Base-by-base conservation (phyloP, 2,888 invertebrate genomes). In the Coenonympha arcania region DNA sequence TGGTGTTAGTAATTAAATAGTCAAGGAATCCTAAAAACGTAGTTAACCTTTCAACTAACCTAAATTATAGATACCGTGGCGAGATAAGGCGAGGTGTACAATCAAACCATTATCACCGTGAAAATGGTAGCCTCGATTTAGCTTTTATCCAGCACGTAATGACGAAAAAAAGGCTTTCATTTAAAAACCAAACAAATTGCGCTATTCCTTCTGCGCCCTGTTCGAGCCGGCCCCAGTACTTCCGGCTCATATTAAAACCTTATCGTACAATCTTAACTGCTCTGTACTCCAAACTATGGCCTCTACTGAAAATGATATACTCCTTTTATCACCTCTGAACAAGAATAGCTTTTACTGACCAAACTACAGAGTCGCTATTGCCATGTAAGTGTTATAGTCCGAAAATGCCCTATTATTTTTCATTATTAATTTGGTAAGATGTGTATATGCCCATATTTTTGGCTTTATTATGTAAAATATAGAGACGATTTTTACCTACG, bases 231-330 rank as follows among this genome's bases (percentile, higher is more conserved):
- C 68, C 68, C 59, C 59, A 62, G 66, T 66, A 68, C 74, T 85
- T 84, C 85, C 85, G 85, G 76, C 83, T 84, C 80, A 76, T 85
- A 86, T 85, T 84, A 85, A 84, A 81, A 76, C 73, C 61, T 79
- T 85, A 86, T 86, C 85, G 80, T 58, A 56, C 71, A 69, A 85
- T 86, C 85, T 85, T 80, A 85, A 85, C 85, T 79, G 68, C 81
- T 75, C 68, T 69, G 75, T 79, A 79, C 82, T 85, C 73, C 71
- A 85, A 85, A 83, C 81, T 83, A 76, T 69, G 72, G 73, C 76
- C 72, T 69, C 67, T 65, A 61, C 68, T 74, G 76, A 78, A 82
- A 83, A 83, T 82, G 75, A 83, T 83, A 79, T 81, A 82, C 73
- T 73, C 13, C 65, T 63, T 61, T 59, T 60, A 66, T 59, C 65